A percentile compares a stretch with the other conserved stretches of the same genome.
Evolutionary conservation across 2,113 vertebrate genomes (phyloP).

Genomic region (Steatornis caripensis): DNA sequence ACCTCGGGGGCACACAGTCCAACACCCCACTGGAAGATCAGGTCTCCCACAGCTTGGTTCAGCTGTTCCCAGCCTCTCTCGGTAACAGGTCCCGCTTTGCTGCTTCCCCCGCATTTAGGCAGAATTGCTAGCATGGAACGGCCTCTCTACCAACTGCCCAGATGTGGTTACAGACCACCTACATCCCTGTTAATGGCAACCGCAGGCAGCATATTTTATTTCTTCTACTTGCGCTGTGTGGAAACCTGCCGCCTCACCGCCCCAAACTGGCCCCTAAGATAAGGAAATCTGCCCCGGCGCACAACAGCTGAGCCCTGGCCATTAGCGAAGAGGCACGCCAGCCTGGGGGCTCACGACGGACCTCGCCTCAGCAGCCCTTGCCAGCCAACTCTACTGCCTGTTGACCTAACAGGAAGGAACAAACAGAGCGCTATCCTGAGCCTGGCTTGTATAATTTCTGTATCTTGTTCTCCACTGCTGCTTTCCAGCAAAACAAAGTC

Average conservation of each 20-base stretch:
- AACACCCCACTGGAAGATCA: background rate
- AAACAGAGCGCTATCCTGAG: background rate
- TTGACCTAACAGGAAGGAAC: background rate
- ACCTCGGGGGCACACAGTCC: too few species aligned
- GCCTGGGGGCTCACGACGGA: background rate
- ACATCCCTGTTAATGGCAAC: background rate
- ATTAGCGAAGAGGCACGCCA: accelerated
- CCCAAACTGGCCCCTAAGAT: background rate
- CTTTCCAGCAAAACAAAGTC: background rate
- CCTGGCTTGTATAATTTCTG: background rate
- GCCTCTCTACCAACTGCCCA: too few species aligned
- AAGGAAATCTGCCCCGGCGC: accelerated
- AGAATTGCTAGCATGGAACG: background rate
- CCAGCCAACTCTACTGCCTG: background rate
- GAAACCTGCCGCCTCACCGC: background rate
- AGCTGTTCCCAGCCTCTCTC: background rate
- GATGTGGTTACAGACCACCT: background rate
- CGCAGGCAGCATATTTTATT: background rate
- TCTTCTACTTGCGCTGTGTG: background rate
- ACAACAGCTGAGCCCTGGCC: background rate
- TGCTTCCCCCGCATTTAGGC: background rate
- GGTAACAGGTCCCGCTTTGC: background rate
- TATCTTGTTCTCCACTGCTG: background rate
- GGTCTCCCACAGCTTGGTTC: background rate
- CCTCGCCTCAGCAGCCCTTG: background rate